Conservation (phyloP, 2,113 vertebrate species). For the Erythrocebus patas region DNA sequence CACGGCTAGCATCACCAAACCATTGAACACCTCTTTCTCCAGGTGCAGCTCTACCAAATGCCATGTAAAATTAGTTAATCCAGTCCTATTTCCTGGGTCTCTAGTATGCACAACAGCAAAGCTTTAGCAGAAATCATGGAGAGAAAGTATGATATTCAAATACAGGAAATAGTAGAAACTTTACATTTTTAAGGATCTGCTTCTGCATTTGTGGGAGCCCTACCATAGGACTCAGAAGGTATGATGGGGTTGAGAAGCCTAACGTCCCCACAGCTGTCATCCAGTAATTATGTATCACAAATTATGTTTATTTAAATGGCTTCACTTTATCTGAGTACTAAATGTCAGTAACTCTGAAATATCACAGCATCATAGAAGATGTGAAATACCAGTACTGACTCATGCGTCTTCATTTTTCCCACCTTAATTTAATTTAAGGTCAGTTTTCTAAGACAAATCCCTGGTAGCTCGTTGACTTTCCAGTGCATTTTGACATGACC, state of each 20-base stretch:
- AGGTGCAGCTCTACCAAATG: not conserved
- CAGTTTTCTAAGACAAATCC: not conserved
- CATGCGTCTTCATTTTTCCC: not conserved
- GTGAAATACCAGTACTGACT: not conserved
- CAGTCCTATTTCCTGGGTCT: not conserved
- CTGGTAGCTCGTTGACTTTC: not conserved
- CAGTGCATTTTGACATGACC: not conserved
- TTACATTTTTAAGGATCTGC: not conserved
- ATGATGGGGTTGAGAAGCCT: accelerated
- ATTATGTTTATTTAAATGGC: not conserved
- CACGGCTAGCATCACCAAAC: not conserved
- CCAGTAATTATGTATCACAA: not conserved
- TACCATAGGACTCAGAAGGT: too few relatives aligned
- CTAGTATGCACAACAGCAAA: not conserved
- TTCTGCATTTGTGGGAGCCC: not conserved
- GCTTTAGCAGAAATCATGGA: not conserved
- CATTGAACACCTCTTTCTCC: not conserved
- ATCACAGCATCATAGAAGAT: not conserved
- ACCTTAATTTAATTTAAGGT: not conserved
- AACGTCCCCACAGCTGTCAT: not conserved
- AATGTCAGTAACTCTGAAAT: not conserved
- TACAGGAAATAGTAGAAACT: not conserved
- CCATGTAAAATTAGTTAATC: not conserved
- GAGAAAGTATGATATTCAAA: not conserved
- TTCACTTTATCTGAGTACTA: not conserved